Conservation (phyloP, 2,888 invertebrate genomes). For the Pollenia labialis region DNA sequence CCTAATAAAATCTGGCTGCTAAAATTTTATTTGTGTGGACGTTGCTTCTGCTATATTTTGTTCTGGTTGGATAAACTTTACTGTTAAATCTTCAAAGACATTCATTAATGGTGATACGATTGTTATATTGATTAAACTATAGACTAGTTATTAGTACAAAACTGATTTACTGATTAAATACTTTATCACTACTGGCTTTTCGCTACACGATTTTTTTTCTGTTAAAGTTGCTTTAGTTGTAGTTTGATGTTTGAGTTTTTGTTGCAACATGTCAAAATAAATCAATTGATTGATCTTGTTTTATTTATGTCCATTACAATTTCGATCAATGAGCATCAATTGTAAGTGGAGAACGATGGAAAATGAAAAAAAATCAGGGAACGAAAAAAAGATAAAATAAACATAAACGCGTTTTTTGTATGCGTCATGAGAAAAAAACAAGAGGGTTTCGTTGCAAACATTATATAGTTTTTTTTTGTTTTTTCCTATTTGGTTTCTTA, state of each 20-base stretch:
- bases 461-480: slow-evolving; percentile 37
- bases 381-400: neutral
- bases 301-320: slow-evolving; percentile 85
- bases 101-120: too few species aligned
- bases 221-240: slow-evolving; percentile 49
- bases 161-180: neutral
- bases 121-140: too few species aligned
- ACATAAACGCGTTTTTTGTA: slow-evolving; percentile 68
- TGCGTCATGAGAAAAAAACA: slow-evolving; percentile 68
- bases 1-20: too few species aligned
- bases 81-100: too few species aligned
- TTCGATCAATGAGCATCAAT: slow-evolving; percentile 83
- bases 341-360: slow-evolving; percentile 75
- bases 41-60: too few species aligned
- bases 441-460: slow-evolving; percentile 55
- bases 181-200: slow-evolving; percentile 17
- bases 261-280: slow-evolving; percentile 83
- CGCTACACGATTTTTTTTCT: slow-evolving; percentile 10
- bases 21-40: too few species aligned
- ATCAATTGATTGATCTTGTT: slow-evolving; percentile 85
- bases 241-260: slow-evolving; percentile 70
- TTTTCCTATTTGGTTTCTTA: slow-evolving; percentile 39
- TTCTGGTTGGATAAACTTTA: too few species aligned
- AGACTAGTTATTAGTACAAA: too few species aligned
- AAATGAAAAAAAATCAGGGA: slow-evolving; percentile 33